Evolutionary conservation across 2,797 vertebrate genomes (phyloP).

Genomic region (Syngnathus acus): DNA sequence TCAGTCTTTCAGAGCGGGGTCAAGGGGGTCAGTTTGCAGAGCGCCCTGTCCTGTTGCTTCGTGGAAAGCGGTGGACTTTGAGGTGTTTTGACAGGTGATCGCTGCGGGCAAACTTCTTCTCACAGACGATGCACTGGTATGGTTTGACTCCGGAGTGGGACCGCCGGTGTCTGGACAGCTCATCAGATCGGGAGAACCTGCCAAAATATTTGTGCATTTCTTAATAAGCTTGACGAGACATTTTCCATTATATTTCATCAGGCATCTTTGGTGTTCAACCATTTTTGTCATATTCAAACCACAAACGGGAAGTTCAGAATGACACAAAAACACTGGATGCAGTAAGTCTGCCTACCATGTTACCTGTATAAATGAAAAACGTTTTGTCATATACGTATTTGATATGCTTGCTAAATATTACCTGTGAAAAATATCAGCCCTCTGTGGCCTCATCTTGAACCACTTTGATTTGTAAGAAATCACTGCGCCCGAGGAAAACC

Average conservation of each 20-base stretch:
- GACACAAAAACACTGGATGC: background rate
- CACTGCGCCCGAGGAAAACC: background rate
- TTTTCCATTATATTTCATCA: background rate
- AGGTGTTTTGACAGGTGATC: constrained; percentile 96
- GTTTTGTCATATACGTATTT: no score
- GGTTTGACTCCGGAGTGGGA: constrained; percentile 94
- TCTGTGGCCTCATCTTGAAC: no score
- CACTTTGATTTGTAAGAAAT: background rate
- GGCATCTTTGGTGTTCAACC: background rate
- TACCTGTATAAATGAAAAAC: no score
- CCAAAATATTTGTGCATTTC: background rate
- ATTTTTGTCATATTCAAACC: background rate
- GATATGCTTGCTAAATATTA: no score
- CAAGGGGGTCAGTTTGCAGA: constrained; percentile 75
- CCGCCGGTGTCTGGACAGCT: constrained; percentile 87
- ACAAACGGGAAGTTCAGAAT: background rate
- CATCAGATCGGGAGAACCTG: constrained; percentile 92
- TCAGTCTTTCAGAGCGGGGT: constrained; percentile 43
- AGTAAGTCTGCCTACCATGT: background rate
- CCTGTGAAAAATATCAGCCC: background rate
- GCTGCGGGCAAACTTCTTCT: constrained; percentile 94
- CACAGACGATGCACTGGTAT: constrained; percentile 88
- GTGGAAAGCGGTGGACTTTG: constrained; percentile 94
- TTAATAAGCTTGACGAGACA: background rate
- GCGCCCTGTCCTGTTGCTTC: constrained; percentile 82